Percentiles rank a stretch among this genome's conserved stretches.
Conservation (phyloP, 2,797 vertebrate genomes). For the Anniella stebbinsi region DNA sequence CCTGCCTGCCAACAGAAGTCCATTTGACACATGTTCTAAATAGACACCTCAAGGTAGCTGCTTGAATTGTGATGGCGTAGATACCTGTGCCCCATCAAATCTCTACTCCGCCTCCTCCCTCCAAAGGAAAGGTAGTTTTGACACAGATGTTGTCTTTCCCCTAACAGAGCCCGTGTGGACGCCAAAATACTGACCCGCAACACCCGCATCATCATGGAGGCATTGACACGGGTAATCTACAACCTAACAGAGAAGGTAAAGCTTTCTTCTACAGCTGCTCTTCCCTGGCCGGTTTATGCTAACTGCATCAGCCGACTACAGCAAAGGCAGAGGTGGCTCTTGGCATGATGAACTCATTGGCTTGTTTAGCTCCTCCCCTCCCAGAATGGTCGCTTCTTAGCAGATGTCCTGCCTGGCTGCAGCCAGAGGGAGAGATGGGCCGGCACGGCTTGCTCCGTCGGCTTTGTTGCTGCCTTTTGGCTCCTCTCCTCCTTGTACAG, state of each 20-base stretch:
- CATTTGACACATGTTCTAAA: neutral
- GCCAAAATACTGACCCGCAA: slow-evolving; percentile 90
- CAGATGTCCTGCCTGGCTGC: neutral
- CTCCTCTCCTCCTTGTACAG: neutral
- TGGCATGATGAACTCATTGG: neutral
- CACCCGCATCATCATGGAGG: slow-evolving; percentile 92
- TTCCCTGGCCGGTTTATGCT: neutral
- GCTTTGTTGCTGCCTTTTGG: neutral
- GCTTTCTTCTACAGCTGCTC: accelerated
- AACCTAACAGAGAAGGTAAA: slow-evolving; percentile 97
- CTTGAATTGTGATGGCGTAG: neutral
- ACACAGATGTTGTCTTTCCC: neutral
- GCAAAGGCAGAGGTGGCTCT: neutral
- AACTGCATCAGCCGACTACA: neutral
- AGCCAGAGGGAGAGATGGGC: neutral
- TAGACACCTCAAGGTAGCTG: neutral
- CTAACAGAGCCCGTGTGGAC: slow-evolving; percentile 89
- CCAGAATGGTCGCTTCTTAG: neutral
- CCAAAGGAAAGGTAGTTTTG: neutral
- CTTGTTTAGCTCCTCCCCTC: neutral
- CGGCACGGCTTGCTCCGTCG: too few relatives aligned
- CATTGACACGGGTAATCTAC: slow-evolving; percentile 94
- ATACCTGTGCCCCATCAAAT: neutral
- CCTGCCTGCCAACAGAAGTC: neutral
- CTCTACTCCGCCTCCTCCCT: neutral